Conservation (phyloP, 1,140 invertebrate species). For the Rhagoletis zephyria region DNA sequence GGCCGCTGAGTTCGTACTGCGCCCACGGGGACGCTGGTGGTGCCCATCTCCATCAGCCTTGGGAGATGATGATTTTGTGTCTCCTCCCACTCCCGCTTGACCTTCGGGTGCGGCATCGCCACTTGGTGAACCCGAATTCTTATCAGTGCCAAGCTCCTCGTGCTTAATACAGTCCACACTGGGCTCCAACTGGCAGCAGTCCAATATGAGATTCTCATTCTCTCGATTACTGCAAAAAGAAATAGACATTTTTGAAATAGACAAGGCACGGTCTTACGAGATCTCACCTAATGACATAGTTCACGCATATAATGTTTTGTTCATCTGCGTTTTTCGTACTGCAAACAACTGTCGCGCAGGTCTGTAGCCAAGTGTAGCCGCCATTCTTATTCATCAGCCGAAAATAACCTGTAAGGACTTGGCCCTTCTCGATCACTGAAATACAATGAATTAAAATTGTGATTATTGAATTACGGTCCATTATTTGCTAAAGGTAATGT, state of each 20-base stretch:
- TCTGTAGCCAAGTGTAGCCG: slow-evolving; percentile 96
- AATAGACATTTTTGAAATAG: background rate
- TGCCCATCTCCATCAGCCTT: slow-evolving; percentile 68
- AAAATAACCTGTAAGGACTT: slow-evolving; percentile 96
- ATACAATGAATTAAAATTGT: slow-evolving; percentile 71
- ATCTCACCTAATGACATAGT: slow-evolving; percentile 82
- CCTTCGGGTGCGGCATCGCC: slow-evolving; percentile 78
- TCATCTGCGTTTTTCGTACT: slow-evolving; percentile 95
- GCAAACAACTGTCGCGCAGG: slow-evolving; percentile 95
- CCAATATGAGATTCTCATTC: slow-evolving; percentile 91
- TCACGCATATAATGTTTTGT: slow-evolving; percentile 96
- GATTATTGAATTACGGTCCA: background rate
- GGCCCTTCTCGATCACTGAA: slow-evolving; percentile 94
- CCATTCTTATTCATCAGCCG: slow-evolving; percentile 95
- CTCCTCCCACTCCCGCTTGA: slow-evolving; percentile 60
- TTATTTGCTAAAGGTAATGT: too few species aligned
- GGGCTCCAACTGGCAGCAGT: slow-evolving; percentile 91
- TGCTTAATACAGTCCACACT: slow-evolving; percentile 83
- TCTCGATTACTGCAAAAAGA: slow-evolving; percentile 83
- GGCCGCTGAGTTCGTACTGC: slow-evolving; percentile 61
- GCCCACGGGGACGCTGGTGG: slow-evolving; percentile 62
- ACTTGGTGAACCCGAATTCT: slow-evolving; percentile 88
- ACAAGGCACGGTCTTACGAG: background rate
- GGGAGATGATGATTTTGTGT: slow-evolving; percentile 63
- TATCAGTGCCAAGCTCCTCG: slow-evolving; percentile 85